phyloP scores from a whole-genome alignment of 2,888 invertebrate species.

The Pterostichus niger region DNA sequence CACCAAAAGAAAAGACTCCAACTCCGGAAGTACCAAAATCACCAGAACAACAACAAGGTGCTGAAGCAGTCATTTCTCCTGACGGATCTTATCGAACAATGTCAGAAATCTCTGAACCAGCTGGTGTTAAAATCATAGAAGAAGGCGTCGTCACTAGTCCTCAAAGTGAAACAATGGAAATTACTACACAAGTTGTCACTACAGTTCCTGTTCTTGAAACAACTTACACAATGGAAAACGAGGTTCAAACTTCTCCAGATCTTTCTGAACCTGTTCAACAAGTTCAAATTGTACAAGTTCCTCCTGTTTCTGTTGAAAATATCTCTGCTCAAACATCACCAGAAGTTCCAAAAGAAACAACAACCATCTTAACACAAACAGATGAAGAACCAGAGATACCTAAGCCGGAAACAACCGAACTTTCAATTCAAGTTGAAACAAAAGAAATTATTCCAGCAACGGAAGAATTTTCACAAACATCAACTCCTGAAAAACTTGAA shows the following conservation, averaged over 20 bases:
- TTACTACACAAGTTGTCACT: constrained; percentile 76
- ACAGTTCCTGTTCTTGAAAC: constrained; percentile 82
- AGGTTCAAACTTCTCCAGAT: constrained; percentile 82
- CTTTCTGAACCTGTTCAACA: constrained; percentile 74
- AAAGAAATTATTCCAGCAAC: constrained; percentile 63
- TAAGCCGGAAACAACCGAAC: constrained; percentile 71
- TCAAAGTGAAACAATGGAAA: constrained; percentile 79
- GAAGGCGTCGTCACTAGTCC: constrained; percentile 81
- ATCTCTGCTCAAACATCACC: constrained; percentile 80
- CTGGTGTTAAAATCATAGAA: constrained; percentile 84
- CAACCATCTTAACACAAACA: constrained; percentile 81
- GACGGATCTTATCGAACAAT: constrained; percentile 82
- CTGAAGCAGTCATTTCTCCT: constrained; percentile 78
- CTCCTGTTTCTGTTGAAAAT: constrained; percentile 74
- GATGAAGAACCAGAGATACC: constrained; percentile 71
- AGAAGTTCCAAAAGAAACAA: constrained; percentile 77
- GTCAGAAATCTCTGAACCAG: constrained; percentile 80
- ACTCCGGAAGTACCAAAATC: constrained; percentile 25
- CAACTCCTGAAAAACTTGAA: constrained; percentile 72
- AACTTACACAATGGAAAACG: constrained; percentile 80
- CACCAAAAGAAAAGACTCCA: constrained; percentile 70
- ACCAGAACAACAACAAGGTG: constrained; percentile 76
- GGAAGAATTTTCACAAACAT: constrained; percentile 73
- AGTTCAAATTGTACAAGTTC: constrained; percentile 74
- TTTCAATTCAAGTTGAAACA: constrained; percentile 63